phyloP scores from a whole-genome alignment of 2,888 invertebrate species.

The Andrena fulva region DNA sequence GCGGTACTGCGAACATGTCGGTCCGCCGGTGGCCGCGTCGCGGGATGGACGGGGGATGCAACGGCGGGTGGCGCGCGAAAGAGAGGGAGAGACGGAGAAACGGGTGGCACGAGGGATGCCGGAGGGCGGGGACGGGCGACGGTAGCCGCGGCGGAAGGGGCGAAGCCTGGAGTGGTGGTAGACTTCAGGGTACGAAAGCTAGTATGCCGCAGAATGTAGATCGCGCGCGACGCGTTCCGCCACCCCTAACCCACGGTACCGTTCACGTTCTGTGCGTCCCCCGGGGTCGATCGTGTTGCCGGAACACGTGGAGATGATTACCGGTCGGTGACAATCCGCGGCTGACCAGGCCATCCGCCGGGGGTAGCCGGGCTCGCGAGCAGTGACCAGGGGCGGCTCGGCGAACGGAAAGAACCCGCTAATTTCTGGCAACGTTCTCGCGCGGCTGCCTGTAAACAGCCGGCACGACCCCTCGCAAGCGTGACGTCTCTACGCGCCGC shows the following conservation, averaged over 20 bases:
- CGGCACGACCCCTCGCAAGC: conserved; percentile 71
- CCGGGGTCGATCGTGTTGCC: conserved; percentile 43
- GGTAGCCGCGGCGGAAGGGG: conserved; percentile 59
- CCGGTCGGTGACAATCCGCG: conserved; percentile 32
- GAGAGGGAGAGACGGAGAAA: conserved; percentile 45
- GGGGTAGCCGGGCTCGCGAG: background rate
- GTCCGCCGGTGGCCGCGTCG: conserved; percentile 58
- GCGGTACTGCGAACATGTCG: conserved; percentile 66
- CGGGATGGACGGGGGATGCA: conserved; percentile 32
- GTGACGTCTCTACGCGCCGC: conserved; percentile 42
- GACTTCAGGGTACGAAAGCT: conserved; percentile 80
- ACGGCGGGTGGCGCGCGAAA: conserved; percentile 30
- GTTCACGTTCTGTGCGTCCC: conserved; percentile 44
- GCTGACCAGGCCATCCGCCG: background rate
- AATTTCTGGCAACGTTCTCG: conserved; percentile 21
- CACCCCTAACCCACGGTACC: conserved; percentile 58
- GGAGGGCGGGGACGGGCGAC: conserved; percentile 45
- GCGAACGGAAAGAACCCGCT: conserved; percentile 4
- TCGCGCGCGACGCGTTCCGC: conserved; percentile 81
- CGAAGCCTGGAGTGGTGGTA: conserved; percentile 70
- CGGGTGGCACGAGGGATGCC: conserved; percentile 17
- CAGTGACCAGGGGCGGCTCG: background rate
- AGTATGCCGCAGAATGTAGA: conserved; percentile 83
- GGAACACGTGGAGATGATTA: conserved; percentile 65
- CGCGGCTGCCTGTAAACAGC: conserved; percentile 65